Evolutionary conservation across 2,888 invertebrate species (phyloP).

Genomic region (Proisotoma minuta): DNA sequence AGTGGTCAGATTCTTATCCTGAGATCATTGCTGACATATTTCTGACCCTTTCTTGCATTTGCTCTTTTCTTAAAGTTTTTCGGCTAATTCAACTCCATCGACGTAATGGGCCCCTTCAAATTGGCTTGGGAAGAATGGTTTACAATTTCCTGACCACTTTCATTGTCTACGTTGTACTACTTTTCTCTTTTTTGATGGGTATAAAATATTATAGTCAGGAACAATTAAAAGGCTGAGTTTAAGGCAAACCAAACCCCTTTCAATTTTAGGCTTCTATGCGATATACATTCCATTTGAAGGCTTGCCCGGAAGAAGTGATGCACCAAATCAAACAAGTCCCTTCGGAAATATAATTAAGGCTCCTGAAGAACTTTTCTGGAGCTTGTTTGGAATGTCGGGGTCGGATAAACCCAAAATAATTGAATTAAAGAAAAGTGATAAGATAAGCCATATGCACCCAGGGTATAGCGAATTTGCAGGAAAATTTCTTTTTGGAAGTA

Average conservation of each 20-base stretch:
- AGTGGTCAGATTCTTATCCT: constrained; percentile 63
- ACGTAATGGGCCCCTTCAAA: constrained; percentile 60
- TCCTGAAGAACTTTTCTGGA: constrained; percentile 15
- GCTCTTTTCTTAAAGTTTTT: constrained; percentile 62
- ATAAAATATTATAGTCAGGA: background rate
- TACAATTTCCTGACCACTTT: constrained; percentile 62
- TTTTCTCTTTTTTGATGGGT: constrained; percentile 55
- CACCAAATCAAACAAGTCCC: background rate
- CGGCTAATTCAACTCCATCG: constrained; percentile 62
- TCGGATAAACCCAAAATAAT: background rate
- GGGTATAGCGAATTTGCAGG: background rate
- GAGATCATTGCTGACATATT: constrained; percentile 63
- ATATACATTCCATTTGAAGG: constrained; percentile 21
- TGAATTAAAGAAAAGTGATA: background rate
- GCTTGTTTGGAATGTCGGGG: constrained; percentile 14
- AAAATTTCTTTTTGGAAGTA: background rate
- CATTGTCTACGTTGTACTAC: constrained; percentile 59
- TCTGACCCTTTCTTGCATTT: constrained; percentile 62
- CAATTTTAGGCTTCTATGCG: constrained; percentile 4
- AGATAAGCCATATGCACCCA: background rate
- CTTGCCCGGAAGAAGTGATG: background rate
- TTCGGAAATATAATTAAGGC: background rate
- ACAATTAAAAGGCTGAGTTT: background rate
- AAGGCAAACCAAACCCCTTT: background rate
- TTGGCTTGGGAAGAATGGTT: constrained; percentile 61